Evolutionary conservation across 2,888 invertebrate genomes (phyloP), one percentile per base, ranked within the genome.

Genomic region (Elysia crispata): DNA sequence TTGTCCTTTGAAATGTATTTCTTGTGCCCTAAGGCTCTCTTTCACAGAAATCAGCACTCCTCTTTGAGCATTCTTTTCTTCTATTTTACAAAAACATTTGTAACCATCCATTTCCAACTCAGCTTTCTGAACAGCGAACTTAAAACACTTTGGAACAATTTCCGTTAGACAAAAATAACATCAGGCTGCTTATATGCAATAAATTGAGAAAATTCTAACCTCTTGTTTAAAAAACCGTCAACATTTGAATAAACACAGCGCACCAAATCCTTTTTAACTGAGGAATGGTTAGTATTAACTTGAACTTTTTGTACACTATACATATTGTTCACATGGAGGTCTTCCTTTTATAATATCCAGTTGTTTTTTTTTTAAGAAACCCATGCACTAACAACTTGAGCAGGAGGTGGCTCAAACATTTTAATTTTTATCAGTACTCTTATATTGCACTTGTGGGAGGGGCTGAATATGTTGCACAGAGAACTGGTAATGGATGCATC

Each of bases 221-320:
- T 66, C 18, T 66, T 66, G 30, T 66, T 66, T 25, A 66, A 28
- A 66, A 66, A 6, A 28, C 66, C 6, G 18, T 66, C 66, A 28
- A 28, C 66, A 66, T 66, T 66, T 25, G 66, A 28, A 66, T 66
- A 66, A 28, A 66, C 30, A 66, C 66, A 66, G 8, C 28, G 20
- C 30, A 66, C 3, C 6, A 28, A 66, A 60, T 60, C 60, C 20
- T 60, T 60, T 3, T 23, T 5, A 20, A 20, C 15, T 66, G 25
- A 28, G 25, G 5, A 28, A 28, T 28, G n/a, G n/a, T n/a, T n/a
- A n/a, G n/a, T n/a, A n/a, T n/a, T n/a, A n/a, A n/a, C 18, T 66
- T 28, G 66, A 66, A 60, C 60, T 23, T 30, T 66, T 6, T 66
- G 66, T 15, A 28, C 23, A 66, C 25, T 66, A 66, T 66, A 23